phyloP scores from a whole-genome alignment of 2,888 invertebrate genomes.

The Plebejus melissa region DNA sequence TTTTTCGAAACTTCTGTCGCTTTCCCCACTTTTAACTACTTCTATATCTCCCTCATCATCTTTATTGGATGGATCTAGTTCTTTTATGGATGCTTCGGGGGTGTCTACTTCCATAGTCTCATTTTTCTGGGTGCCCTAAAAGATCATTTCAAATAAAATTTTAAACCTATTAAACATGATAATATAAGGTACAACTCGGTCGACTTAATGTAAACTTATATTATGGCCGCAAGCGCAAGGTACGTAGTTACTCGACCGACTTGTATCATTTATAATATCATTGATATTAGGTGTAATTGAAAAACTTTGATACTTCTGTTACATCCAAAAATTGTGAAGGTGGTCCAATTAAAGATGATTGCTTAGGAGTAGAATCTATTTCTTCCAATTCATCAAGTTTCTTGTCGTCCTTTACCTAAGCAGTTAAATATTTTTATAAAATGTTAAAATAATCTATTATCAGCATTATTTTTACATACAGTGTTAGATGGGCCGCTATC shows the following conservation, averaged over 20 bases:
- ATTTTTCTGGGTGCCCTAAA: slow-evolving; percentile 49
- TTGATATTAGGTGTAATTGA: background rate
- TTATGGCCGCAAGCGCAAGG: no score
- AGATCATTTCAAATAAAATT: slow-evolving; percentile 3
- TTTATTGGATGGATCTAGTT: slow-evolving; percentile 30
- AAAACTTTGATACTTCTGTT: slow-evolving; percentile 41
- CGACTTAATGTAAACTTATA: no score
- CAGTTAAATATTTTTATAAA: background rate
- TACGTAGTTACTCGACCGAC: no score
- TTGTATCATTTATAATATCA: no score
- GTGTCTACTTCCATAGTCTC: slow-evolving; percentile 41
- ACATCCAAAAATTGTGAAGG: slow-evolving; percentile 60
- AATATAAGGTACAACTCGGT: background rate
- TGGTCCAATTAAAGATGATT: slow-evolving; percentile 49
- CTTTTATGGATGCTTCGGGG: slow-evolving; percentile 26
- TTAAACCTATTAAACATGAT: background rate
- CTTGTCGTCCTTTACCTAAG: slow-evolving; percentile 21
- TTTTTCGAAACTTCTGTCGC: slow-evolving; percentile 34
- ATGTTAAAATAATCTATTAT: background rate
- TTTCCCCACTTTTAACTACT: slow-evolving; percentile 44
- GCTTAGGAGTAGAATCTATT: slow-evolving; percentile 44
- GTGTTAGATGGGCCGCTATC: background rate
- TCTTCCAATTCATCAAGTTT: slow-evolving; percentile 46
- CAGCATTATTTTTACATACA: background rate
- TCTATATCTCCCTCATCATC: slow-evolving; percentile 44